Conservation (phyloP, 2,113 vertebrate species). For the Chaenogobius annularis region DNA sequence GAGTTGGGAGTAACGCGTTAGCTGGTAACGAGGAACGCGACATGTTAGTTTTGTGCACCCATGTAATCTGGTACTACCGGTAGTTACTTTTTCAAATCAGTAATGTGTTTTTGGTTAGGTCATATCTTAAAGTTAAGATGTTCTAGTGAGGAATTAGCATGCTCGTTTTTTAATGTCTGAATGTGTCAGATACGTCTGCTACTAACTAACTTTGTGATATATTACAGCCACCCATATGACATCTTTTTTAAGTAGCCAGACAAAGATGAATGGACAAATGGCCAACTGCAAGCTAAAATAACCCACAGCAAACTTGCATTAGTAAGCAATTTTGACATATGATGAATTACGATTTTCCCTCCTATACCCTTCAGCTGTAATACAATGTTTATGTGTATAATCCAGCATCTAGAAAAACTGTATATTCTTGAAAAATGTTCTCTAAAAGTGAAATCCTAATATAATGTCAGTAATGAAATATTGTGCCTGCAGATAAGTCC, state of each 20-base stretch:
- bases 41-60: too few species aligned
- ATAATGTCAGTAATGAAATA: neutral
- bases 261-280: neutral
- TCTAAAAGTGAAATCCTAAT: neutral
- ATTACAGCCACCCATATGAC: neutral
- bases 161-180: too few species aligned
- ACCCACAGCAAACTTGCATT: neutral
- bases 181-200: too few species aligned
- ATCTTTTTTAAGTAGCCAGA: neutral
- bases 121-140: too few species aligned
- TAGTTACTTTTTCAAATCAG: too few species aligned
- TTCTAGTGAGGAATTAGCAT: too few species aligned
- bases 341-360: neutral
- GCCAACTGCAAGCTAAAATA: neutral
- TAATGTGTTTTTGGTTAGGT: too few species aligned
- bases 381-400: neutral
- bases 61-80: too few species aligned
- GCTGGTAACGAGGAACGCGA: too few species aligned
- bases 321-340: constrained; percentile 1
- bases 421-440: neutral
- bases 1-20: too few species aligned
- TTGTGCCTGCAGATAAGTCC: neutral
- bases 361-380: neutral
- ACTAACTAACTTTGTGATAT: too few species aligned
- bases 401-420: neutral